phyloP scores from a whole-genome alignment of 2,888 invertebrate genomes.

The Drosophila niveifrons region DNA sequence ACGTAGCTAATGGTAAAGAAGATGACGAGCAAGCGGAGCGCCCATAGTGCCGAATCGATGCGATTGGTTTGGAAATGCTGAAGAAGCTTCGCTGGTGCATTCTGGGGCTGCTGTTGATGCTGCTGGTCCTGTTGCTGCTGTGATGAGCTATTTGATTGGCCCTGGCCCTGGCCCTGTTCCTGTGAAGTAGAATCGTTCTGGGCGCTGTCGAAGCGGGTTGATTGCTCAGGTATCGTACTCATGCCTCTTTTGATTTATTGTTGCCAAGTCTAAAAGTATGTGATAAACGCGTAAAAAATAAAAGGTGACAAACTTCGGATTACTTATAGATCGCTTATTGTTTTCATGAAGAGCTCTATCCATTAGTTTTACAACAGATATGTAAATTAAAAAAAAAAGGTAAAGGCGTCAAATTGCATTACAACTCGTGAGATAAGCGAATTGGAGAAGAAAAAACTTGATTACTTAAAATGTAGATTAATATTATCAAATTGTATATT shows the following conservation, averaged over 20 bases:
- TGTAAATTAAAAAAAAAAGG: too few relatives aligned
- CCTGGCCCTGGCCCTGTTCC: background rate
- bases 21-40: conserved; percentile 93
- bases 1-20: conserved; percentile 94
- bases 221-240: conserved; percentile 73
- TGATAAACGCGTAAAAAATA: too few relatives aligned
- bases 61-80: conserved; percentile 92
- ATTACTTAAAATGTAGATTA: too few relatives aligned
- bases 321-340: too few relatives aligned
- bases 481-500: too few relatives aligned
- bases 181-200: conserved; percentile 46
- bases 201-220: conserved; percentile 59
- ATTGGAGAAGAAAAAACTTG: too few relatives aligned
- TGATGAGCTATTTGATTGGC: conserved; percentile 33
- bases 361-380: too few relatives aligned
- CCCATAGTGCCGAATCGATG: conserved; percentile 95
- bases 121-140: conserved; percentile 54
- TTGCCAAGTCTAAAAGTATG: conserved; percentile 13
- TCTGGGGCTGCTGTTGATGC: conserved; percentile 61
- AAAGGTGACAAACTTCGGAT: too few relatives aligned
- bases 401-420: too few relatives aligned
- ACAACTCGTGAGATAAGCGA: too few relatives aligned
- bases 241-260: conserved; percentile 38
- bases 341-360: too few relatives aligned
- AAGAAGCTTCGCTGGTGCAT: conserved; percentile 86